phyloP scores from a whole-genome alignment of 2,113 vertebrate species.

The Phoxinus phoxinus region DNA sequence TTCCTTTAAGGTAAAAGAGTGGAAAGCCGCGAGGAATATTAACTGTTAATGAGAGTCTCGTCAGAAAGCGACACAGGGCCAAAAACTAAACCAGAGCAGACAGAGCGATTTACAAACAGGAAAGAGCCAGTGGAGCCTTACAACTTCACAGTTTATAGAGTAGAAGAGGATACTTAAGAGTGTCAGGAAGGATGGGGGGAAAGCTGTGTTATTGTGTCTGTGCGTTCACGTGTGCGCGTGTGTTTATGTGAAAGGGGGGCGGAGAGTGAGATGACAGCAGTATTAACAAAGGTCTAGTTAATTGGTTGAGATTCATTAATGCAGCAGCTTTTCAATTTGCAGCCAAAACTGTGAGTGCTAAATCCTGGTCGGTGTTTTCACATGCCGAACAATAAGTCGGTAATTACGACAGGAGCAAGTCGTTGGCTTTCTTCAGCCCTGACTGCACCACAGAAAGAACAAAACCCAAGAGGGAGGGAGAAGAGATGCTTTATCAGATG shows the following conservation, averaged over 20 bases:
- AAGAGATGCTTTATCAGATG: constrained; percentile 12
- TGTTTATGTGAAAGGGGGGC: constrained; percentile 29
- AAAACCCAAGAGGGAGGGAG: constrained; percentile 11
- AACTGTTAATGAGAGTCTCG: constrained; percentile 1
- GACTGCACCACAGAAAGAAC: constrained; percentile 11
- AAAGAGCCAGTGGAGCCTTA: constrained; percentile 9
- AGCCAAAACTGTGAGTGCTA: constrained; percentile 57
- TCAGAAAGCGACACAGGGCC: neutral
- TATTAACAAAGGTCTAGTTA: constrained; percentile 54
- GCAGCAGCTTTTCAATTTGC: constrained; percentile 60
- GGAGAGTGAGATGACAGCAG: constrained; percentile 35
- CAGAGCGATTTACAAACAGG: constrained; percentile 6
- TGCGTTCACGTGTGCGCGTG: constrained; percentile 10
- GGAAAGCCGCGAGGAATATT: neutral
- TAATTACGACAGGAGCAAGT: constrained; percentile 55
- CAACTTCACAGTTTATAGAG: neutral
- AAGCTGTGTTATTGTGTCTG: constrained; percentile 28
- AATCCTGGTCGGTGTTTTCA: constrained; percentile 53
- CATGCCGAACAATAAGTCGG: constrained; percentile 52
- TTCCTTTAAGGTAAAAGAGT: neutral
- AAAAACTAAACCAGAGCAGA: constrained; percentile 27
- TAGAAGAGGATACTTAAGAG: constrained; percentile 22
- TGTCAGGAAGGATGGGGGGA: constrained; percentile 19
- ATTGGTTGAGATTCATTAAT: constrained; percentile 59
- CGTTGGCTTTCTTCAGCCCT: constrained; percentile 28